phyloP scores from a whole-genome alignment of 2,888 invertebrate species.

The Thalpophila matura region DNA sequence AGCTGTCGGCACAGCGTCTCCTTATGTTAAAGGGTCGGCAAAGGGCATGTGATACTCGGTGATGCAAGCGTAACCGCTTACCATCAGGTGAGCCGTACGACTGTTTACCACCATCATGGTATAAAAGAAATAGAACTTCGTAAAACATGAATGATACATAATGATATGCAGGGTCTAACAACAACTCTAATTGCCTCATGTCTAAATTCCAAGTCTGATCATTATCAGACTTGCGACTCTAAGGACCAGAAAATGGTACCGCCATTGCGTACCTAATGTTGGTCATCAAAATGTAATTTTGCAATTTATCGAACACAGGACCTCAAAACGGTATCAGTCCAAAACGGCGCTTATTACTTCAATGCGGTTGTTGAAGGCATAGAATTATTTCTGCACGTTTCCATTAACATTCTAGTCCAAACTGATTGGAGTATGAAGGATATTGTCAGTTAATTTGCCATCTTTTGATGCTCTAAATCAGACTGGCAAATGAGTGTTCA shows the following conservation, averaged over 20 bases:
- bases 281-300: conserved; percentile 23
- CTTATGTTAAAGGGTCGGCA: too few species aligned
- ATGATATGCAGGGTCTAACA: too few species aligned
- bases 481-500: background rate
- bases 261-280: background rate
- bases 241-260: conserved; percentile 3
- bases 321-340: conserved; percentile 25
- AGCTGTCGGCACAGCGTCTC: too few species aligned
- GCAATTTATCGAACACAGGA: conserved; percentile 9
- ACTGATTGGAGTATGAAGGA: conserved; percentile 20
- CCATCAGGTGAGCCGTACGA: too few species aligned
- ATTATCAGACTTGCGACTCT: background rate
- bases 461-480: conserved; percentile 1
- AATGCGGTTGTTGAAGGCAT: conserved; percentile 29
- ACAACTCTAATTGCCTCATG: too few species aligned
- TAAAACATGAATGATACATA: too few species aligned
- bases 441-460: background rate
- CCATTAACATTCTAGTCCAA: conserved; percentile 34
- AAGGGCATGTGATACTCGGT: too few species aligned
- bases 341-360: conserved; percentile 24
- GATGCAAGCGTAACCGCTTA: too few species aligned
- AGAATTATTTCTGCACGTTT: conserved; percentile 7
- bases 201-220: too few species aligned
- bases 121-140: too few species aligned
- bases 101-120: too few species aligned